phyloP scores from a whole-genome alignment of 1,140 invertebrate species.

The Drosophila bocki region DNA sequence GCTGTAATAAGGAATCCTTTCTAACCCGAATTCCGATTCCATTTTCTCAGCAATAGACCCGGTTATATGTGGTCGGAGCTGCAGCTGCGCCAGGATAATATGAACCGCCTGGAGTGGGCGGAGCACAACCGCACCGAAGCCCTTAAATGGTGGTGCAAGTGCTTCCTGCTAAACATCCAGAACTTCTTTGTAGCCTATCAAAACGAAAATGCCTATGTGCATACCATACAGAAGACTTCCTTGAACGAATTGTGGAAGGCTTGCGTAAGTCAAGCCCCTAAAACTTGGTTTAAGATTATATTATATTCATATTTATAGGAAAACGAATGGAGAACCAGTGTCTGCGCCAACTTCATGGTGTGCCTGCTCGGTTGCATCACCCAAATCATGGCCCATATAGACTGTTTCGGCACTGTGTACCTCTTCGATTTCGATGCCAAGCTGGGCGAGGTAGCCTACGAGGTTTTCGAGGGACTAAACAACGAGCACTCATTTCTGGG shows the following conservation, averaged over 20 bases:
- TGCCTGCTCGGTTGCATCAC: conserved; percentile 22
- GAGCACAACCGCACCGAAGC: conserved; percentile 23
- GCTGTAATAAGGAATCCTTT: no score
- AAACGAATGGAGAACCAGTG: conserved; percentile 18
- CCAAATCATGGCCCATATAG: conserved; percentile 21
- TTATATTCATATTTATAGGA: conserved; percentile 20
- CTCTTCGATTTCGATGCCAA: conserved; percentile 40
- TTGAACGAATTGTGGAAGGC: conserved; percentile 24
- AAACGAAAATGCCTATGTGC: conserved; percentile 33
- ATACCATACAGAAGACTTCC: conserved; percentile 7
- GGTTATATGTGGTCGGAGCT: conserved; percentile 29
- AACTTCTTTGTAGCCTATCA: conserved; percentile 37
- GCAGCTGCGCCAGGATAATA: conserved; percentile 39
- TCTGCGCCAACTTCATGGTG: conserved; percentile 48
- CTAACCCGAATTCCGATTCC: not conserved
- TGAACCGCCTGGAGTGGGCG: conserved; percentile 54
- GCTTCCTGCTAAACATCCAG: conserved; percentile 49
- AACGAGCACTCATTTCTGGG: conserved; percentile 51
- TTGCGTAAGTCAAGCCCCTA: conserved; percentile 40
- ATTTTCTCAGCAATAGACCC: not conserved
- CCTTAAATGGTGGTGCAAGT: conserved; percentile 59
- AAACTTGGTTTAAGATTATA: not conserved
- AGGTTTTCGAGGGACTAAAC: conserved; percentile 6
- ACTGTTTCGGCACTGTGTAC: conserved; percentile 45
- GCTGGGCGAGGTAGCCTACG: conserved; percentile 28